Evolutionary conservation across 2,888 invertebrate species (phyloP).

Genomic region (Strigamia crassipes): DNA sequence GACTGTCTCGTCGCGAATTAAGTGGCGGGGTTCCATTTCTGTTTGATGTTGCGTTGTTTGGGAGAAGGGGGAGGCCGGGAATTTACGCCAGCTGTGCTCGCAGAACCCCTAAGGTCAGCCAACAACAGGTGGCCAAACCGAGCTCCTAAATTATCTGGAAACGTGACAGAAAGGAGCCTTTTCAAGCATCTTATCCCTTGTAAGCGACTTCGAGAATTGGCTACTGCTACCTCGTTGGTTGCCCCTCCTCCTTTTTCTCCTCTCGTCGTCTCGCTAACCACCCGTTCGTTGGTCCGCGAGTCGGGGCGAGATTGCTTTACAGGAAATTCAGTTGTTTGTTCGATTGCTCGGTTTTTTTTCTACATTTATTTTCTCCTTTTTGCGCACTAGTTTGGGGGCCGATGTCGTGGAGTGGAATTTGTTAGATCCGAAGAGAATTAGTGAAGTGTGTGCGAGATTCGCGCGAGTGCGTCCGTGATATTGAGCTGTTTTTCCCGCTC

Average conservation of each 20-base stretch:
- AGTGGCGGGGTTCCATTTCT: not conserved
- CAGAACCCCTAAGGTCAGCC: constrained; percentile 12
- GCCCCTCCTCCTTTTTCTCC: not conserved
- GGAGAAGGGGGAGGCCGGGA: not conserved
- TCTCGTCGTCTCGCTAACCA: not conserved
- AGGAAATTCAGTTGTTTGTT: not conserved
- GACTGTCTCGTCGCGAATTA: constrained; percentile 12
- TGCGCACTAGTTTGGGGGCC: not conserved
- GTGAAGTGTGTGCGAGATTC: constrained; percentile 31
- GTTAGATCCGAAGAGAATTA: not conserved
- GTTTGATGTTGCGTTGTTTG: constrained; percentile 2
- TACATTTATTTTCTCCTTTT: not conserved
- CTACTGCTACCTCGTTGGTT: not conserved
- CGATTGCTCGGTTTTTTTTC: not conserved
- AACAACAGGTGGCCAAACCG: constrained; percentile 38
- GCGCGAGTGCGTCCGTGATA: constrained; percentile 40
- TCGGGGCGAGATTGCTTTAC: not conserved
- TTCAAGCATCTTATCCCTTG: constrained; percentile 19
- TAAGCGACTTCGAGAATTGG: constrained; percentile 8
- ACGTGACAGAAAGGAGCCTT: constrained; percentile 36
- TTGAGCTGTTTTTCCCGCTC: constrained; percentile 42
- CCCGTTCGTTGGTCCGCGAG: not conserved
- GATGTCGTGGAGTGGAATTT: not conserved
- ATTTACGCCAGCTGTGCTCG: constrained; percentile 25
- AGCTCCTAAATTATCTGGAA: constrained; percentile 31